phyloP scores from a whole-genome alignment of 2,888 invertebrate species.

The Dryocosmus kuriphilus region DNA sequence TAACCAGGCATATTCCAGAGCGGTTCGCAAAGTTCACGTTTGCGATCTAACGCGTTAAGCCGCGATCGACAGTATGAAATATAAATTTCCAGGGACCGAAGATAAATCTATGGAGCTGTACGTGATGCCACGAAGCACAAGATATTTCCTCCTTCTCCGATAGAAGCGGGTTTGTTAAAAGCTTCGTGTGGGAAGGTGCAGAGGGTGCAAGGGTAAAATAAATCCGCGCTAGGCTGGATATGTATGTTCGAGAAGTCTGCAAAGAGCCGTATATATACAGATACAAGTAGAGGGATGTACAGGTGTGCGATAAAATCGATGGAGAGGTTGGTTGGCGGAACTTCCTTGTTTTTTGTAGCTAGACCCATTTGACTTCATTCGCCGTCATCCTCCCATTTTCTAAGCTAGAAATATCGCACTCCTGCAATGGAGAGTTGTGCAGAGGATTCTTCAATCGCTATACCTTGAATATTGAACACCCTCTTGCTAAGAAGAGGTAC shows the following conservation, averaged over 20 bases:
- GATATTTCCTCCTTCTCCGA: conserved; percentile 56
- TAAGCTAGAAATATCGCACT: conserved; percentile 33
- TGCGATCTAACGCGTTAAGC: conserved; percentile 53
- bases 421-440: conserved; percentile 17
- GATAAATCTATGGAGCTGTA: conserved; percentile 57
- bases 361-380: conserved; percentile 43
- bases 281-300: conserved; percentile 32
- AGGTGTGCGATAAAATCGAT: conserved; percentile 36
- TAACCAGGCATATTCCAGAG: conserved; percentile 32
- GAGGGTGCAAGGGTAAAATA: conserved; percentile 51
- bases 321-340: conserved; percentile 38
- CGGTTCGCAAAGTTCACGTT: conserved; percentile 42
- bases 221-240: conserved; percentile 52
- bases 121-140: conserved; percentile 56
- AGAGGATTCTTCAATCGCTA: conserved; percentile 19
- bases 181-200: conserved; percentile 51
- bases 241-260: conserved; percentile 41
- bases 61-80: conserved; percentile 62
- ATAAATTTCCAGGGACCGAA: conserved; percentile 58
- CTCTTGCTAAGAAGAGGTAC: background rate
- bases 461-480: background rate
- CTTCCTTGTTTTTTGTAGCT: conserved; percentile 36
- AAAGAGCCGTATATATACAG: conserved; percentile 45
- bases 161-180: conserved; percentile 59
- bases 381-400: conserved; percentile 41